Conservation (phyloP, 2,797 vertebrate genomes). For the Liasis olivaceus region DNA sequence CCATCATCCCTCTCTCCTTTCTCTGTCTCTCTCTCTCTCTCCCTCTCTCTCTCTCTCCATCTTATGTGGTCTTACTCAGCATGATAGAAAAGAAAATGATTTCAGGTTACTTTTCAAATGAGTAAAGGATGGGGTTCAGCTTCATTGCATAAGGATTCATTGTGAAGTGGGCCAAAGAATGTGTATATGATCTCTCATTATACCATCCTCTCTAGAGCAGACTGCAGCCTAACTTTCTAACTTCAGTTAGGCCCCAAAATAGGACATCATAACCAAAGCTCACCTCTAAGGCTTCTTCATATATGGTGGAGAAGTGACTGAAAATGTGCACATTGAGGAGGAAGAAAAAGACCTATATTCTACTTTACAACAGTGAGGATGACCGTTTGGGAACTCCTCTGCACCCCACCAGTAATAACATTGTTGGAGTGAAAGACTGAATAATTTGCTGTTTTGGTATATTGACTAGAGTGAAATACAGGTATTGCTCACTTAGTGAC, state of each 20-base stretch:
- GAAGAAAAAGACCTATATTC: background rate
- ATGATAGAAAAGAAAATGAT: background rate
- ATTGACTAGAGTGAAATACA: background rate
- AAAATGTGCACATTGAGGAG: background rate
- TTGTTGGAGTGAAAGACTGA: background rate
- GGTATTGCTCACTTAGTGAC: background rate
- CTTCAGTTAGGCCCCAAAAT: background rate
- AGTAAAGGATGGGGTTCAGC: background rate
- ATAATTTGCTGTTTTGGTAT: background rate
- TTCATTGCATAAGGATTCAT: too few relatives aligned
- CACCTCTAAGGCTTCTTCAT: background rate
- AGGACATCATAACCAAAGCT: background rate
- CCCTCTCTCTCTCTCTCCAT: background rate
- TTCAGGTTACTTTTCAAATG: too few relatives aligned
- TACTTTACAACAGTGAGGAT: background rate
- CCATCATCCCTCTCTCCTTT: too few relatives aligned
- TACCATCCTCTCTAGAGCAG: too few relatives aligned
- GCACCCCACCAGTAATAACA: background rate
- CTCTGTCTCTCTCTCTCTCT: too few relatives aligned
- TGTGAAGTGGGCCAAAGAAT: too few relatives aligned
- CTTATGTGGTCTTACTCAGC: background rate
- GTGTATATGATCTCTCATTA: too few relatives aligned
- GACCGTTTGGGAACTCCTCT: background rate
- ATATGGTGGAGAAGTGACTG: background rate
- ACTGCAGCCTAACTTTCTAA: background rate